Evolutionary conservation across 2,888 invertebrate genomes (phyloP), one percentile per base, ranked within the genome.

Genomic region (Rugalucina vietnamica): DNA sequence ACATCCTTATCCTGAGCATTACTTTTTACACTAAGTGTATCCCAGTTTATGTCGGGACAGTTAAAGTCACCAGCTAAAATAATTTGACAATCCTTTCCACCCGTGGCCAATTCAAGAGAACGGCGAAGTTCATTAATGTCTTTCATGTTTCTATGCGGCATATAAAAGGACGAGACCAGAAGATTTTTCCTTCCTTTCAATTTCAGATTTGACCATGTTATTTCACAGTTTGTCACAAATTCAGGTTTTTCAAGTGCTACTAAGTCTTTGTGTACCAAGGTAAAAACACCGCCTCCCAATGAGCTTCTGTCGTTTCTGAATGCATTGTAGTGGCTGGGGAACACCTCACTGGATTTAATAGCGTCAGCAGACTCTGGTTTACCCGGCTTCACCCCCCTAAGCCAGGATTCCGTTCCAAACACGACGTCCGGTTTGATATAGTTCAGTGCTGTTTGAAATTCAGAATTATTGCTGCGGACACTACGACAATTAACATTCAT

Each of bases 381-480:
- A 10, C 82, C 82, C 2, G 86, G 82, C 69, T 88, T 79, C 8
- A 86, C 32, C 18, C 84, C 79, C 21, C 72, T 84, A 5, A 88
- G 77, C 83, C 88, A 88, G 27, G 86, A 83, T 70, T 88, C 85
- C 2, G 86, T 88, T 14, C 78, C 83, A 60, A 65, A 85, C 18
- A 88, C 78, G 29, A 88, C 84, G 65, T 87, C 85, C 27, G 85
- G 87, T 39, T 83, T 76, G 21, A 84, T 79, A 36, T 86, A 85
- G 49, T 83, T 39, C 5, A 76, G 10, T 8, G 80, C 81, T 57
- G 76, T 69, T 24, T 69, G 76, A n/a, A 82, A 39, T 60, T 88
- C 79, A 14, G 78, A 49, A 37, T 57, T 75, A 32, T 77, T 76
- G 32, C 77, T 77, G 14, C 18, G 29, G 5, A 87, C 54, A 49